Conservation (phyloP, 2,113 vertebrate genomes). For the Xyrauchen texanus region DNA sequence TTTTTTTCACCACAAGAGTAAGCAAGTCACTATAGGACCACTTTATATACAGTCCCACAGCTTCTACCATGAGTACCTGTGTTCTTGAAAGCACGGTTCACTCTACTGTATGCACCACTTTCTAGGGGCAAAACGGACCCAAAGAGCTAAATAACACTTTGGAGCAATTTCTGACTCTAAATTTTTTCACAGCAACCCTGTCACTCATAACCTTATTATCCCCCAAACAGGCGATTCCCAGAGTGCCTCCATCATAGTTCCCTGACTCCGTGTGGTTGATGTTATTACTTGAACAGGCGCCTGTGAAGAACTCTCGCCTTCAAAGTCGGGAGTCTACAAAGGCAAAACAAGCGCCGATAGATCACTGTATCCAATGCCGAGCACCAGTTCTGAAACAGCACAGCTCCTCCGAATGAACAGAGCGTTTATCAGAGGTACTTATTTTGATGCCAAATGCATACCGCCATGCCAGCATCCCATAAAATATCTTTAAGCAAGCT, state of each 20-base stretch:
- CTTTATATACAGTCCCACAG: slow-evolving; percentile 4
- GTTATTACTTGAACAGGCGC: slow-evolving; percentile 70
- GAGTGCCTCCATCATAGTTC: slow-evolving; percentile 63
- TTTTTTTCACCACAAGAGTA: neutral
- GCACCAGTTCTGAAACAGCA: slow-evolving; percentile 64
- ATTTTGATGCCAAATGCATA: slow-evolving; percentile 72
- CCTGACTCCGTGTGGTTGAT: slow-evolving; percentile 70
- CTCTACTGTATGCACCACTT: slow-evolving; percentile 38
- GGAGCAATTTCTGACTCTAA: slow-evolving; percentile 41
- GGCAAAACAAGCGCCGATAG: slow-evolving; percentile 70
- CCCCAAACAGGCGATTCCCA: slow-evolving; percentile 70
- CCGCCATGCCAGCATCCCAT: slow-evolving; percentile 57
- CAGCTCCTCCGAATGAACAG: slow-evolving; percentile 69
- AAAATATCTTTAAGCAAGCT: slow-evolving; percentile 60
- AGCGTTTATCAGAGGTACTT: slow-evolving; percentile 70
- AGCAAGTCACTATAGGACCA: too few relatives aligned
- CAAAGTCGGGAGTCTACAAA: slow-evolving; percentile 59
- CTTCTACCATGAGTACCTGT: neutral
- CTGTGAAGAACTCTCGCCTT: slow-evolving; percentile 73
- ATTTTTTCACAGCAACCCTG: slow-evolving; percentile 65
- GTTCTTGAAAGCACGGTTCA: neutral
- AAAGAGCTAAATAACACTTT: slow-evolving; percentile 49
- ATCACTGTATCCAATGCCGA: slow-evolving; percentile 68
- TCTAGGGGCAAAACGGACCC: slow-evolving; percentile 37
- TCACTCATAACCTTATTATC: slow-evolving; percentile 65